A percentile compares a stretch with the other conserved stretches of the same genome.
Conservation (phyloP, 2,113 vertebrate genomes). For the Bubo blakistoni region DNA sequence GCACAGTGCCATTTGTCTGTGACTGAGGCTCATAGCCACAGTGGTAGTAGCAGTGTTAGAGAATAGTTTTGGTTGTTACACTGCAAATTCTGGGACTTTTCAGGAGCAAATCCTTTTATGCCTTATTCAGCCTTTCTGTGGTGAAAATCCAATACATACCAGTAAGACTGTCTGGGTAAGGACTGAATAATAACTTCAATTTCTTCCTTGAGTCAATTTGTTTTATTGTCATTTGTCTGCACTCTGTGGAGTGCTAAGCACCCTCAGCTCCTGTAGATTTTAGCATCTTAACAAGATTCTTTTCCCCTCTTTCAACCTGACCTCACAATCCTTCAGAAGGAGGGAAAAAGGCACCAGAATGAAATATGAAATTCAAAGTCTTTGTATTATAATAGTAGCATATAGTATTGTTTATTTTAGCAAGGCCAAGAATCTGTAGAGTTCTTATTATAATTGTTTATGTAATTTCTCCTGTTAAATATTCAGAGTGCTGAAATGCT, state of each 20-base stretch:
- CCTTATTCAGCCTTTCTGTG: background rate
- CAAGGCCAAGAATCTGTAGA: background rate
- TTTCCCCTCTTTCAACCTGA: background rate
- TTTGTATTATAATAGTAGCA: background rate
- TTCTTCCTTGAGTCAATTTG: background rate
- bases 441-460: background rate
- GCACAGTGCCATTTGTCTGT: background rate
- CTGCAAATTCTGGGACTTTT: background rate
- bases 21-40: background rate
- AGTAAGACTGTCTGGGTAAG: background rate
- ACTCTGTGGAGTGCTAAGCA: background rate
- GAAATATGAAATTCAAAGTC: background rate
- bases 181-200: background rate
- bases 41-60: background rate
- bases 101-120: background rate
- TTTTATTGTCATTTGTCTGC: background rate
- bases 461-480: background rate
- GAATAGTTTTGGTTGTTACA: background rate
- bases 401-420: background rate
- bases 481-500: background rate
- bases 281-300: background rate
- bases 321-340: background rate
- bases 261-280: background rate
- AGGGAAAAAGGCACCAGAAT: background rate
- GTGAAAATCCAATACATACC: background rate